phyloP scores from a whole-genome alignment of 2,113 vertebrate species.

The Mesembrinibis cayennensis region DNA sequence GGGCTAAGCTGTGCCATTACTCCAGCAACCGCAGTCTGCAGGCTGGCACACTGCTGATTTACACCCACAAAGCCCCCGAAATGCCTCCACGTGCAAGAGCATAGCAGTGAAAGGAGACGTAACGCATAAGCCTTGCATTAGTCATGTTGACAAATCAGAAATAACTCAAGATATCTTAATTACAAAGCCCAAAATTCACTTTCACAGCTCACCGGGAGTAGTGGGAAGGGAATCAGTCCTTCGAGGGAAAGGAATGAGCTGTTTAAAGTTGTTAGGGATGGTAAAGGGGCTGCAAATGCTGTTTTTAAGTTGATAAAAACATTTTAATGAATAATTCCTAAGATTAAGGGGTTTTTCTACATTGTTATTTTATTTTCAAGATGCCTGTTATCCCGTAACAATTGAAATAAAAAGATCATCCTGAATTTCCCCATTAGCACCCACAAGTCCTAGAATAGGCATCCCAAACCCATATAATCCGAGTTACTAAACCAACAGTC shows the following conservation, averaged over 20 bases:
- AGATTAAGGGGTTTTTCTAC: not conserved
- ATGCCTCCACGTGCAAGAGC: not conserved
- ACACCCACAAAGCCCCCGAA: not conserved
- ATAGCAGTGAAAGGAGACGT: not conserved
- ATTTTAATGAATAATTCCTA: not conserved
- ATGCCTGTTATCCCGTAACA: not conserved
- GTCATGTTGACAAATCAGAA: constrained; percentile 39
- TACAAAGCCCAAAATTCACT: constrained; percentile 24
- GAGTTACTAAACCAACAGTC: not conserved
- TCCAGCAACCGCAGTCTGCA: not conserved
- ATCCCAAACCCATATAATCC: not conserved
- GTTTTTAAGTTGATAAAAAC: not conserved
- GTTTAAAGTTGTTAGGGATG: not conserved
- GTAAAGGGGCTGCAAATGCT: not conserved
- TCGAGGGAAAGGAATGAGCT: not conserved
- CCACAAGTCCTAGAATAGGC: not conserved
- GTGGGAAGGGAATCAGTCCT: not conserved
- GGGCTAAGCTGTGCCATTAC: not conserved
- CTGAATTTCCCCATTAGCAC: not conserved
- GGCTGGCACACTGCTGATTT: not conserved
- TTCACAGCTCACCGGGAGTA: not conserved
- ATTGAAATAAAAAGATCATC: not conserved
- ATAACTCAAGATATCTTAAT: constrained; percentile 8
- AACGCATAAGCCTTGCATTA: not conserved
- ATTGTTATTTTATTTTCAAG: not conserved